Conservation (phyloP, 2,113 vertebrate genomes). For the Peromyscus polionotus region DNA sequence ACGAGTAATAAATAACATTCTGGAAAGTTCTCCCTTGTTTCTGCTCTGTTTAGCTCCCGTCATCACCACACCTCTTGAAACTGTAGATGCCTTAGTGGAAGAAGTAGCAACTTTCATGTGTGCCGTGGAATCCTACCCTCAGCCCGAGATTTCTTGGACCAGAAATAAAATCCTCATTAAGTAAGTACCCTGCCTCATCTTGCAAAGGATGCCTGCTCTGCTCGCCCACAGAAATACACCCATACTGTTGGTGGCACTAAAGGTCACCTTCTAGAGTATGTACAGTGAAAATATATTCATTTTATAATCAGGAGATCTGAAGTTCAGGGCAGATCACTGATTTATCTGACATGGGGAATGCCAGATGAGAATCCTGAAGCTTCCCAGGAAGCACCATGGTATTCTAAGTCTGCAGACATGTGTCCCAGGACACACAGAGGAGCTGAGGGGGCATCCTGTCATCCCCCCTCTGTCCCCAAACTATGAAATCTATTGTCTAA, state of each 20-base stretch:
- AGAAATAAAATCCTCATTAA: constrained; percentile 97
- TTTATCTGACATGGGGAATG: background rate
- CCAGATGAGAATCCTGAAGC: background rate
- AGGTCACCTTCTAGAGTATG: background rate
- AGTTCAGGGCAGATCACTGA: background rate
- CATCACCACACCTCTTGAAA: constrained; percentile 95
- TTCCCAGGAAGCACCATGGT: background rate
- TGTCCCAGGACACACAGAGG: background rate
- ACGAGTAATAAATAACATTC: background rate
- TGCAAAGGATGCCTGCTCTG: background rate
- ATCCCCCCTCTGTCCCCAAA: background rate
- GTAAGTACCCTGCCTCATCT: constrained; percentile 84
- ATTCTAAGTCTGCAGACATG: background rate
- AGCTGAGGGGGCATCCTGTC: background rate
- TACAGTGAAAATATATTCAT: background rate
- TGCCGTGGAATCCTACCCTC: constrained; percentile 94
- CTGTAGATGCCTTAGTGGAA: constrained; percentile 93
- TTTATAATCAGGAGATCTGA: constrained; percentile 27
- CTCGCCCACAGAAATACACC: background rate
- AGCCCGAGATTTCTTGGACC: constrained; percentile 95
- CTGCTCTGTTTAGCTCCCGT: constrained; percentile 89
- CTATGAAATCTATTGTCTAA: background rate
- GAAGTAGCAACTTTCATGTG: constrained; percentile 97
- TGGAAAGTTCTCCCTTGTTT: background rate
- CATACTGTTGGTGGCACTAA: background rate